Base-by-base conservation (phyloP, 2,113 vertebrate species). In the Mormyrus lacerda region DNA sequence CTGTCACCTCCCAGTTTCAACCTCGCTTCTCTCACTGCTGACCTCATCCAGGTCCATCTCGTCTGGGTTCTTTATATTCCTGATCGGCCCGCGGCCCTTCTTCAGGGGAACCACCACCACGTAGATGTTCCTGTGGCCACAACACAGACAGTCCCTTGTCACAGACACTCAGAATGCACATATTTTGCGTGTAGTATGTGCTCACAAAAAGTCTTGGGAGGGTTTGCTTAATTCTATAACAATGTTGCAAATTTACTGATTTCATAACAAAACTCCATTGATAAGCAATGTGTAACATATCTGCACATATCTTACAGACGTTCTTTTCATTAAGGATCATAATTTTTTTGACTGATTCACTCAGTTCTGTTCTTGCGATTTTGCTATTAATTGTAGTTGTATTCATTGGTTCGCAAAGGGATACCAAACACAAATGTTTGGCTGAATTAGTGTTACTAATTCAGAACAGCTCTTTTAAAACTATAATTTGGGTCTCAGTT, bases 41-140 rank as follows among this genome's bases (percentile, higher is more conserved):
- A 99, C 98, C 97, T 99, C 98, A 93, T 99, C 98, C 90, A 99
- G 95, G 93, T 99, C 98, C 98, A 99, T 99, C 92, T 99, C 98
- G 92, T 99, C 98, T 0, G 98, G 98, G 91, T 96, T 99, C 90
- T 97, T 97, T 91, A 96, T 95, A 0, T 96, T 96, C 89, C 95
- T 96, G 90, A 97, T 93, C 82, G 97, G 96, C 27, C 97, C 97
- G 0, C 97, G 95, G 61, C 95, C 96, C 93, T 96, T 98, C 92
- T 96, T 97, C 82, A 99, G 93, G 0, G 98, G 98, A 90, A 99
- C 97, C 94, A 99, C 98, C 88, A 99, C 97, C 15, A 99, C 97
- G 92, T 98, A 99, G 92, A 97, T 97, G 91, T 94, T 97, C 95
- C 98, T 99, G 90, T 24, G 27, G 39, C 84, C 83, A 82, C 65